Evolutionary conservation across 1,140 invertebrate species (phyloP), one percentile per base, ranked within the genome.

Genomic region (Drosophila pseudoananassae): DNA sequence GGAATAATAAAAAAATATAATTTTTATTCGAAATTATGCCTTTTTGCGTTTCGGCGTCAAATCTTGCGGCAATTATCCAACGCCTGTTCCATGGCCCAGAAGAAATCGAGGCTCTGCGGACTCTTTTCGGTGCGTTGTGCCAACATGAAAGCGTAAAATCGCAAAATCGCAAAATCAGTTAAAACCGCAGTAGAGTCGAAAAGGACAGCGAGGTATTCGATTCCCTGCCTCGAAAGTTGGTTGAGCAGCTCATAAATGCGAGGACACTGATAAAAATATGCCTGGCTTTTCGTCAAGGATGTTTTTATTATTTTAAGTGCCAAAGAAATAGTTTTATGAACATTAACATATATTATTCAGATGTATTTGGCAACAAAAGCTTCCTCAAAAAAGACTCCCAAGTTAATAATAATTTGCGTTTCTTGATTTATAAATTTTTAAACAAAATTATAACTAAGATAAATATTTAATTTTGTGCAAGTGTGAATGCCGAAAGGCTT

Each of bases 1-100:
- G 74, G 78, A 87, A 87, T 78, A 75, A 71, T 82, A 72, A 78
- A 78, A 83, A 73, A 79, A 78, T 78, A 83, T 83, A 79, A 88
- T 87, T 88, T 75, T 63, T 70, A 57, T 75, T 71, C 78, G 63
- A 78, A 85, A 78, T 88, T 82, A 88, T 88, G 78, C 71, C 87
- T 76, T 76, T 68, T 61, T 60, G 57, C 69, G 49, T 14, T 14
- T 64, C 43, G 59, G 65, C 64, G 20, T 2, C 70, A 88, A 88
- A 82, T 88, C 78, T 87, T 87, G 59, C 45, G 72, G 78, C 78
- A 87, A 88, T 88, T 88, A 76, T 76, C 60, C 75, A 75, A 49
- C 38, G 31, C 53, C 31, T 46, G 14, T 25, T 52, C 29, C 60
- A 31, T n/a, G 14, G 43, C 10, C 52, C 53, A 7, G 10, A 43